A percentile compares a stretch with the other conserved stretches of the same genome.
Evolutionary conservation across 2,113 vertebrate species (phyloP).

Genomic region (Asarcornis scutulata): DNA sequence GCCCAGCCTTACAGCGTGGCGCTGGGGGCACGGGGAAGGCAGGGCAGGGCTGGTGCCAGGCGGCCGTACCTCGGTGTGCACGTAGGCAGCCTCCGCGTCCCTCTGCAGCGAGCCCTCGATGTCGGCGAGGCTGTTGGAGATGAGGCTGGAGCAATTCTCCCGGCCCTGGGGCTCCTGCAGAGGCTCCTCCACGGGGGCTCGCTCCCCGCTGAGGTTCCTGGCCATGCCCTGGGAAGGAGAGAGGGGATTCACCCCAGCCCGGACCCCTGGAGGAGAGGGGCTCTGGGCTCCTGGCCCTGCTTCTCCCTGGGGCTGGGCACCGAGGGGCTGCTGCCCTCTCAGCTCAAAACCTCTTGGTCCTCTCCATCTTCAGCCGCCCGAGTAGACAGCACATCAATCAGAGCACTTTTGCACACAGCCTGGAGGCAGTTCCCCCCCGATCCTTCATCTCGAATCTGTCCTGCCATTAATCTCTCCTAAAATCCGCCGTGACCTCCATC

Average conservation of each 20-base stretch:
- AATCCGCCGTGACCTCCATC: not conserved
- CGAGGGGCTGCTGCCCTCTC: not conserved
- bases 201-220: constrained; percentile 71
- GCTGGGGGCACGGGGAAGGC: no score
- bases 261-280: accelerated
- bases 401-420: not conserved
- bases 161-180: constrained; percentile 11
- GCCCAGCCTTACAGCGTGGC: not conserved
- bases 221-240: constrained; percentile 78
- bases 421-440: not conserved
- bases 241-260: not conserved
- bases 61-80: constrained; percentile 75
- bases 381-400: not conserved
- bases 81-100: constrained; percentile 79
- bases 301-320: not conserved
- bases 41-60: not conserved
- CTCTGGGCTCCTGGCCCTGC: not conserved
- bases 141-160: constrained; percentile 65
- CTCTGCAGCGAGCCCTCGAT: constrained; percentile 74
- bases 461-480: not conserved
- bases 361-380: not conserved
- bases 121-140: constrained; percentile 61
- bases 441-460: not conserved
- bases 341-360: not conserved
- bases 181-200: constrained; percentile 41